Base-by-base conservation (phyloP, 2,113 vertebrate genomes). In the Heteronetta atricapilla region DNA sequence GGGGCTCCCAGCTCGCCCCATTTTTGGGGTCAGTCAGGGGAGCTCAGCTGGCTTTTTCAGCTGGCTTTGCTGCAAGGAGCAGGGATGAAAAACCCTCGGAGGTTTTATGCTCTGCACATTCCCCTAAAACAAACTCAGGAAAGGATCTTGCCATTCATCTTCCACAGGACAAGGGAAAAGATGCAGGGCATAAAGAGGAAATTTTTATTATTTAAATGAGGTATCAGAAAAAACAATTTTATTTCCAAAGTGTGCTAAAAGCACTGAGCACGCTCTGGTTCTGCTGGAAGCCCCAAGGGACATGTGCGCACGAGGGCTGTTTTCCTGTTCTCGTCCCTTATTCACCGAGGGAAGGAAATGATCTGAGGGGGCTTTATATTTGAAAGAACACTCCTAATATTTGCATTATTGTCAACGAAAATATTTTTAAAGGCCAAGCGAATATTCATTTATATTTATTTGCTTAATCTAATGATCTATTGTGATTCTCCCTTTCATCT, bases 361-460 rank as follows among this genome's bases (percentile, higher is more conserved):
- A 72, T 95, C 48, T 1, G 0, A 75, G 75, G 84, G 80, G 90
- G 79, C 50, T 97, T 95, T 95, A 72, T 96, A 86, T 96, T 95
- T 90, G 86, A 83, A 95, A 90, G 94, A 94, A n/a, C 86, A 4
- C 94, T 90, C 96, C 95, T 97, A 95, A 97, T 97, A 97, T 98
- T 95, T 91, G 76, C 97, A 80, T 96, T 85, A 86, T 68, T 62
- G 12, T 91, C 94, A 68, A 95, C 46, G 86, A 98, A 98, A 98
- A 97, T 97, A 98, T 98, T 98, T 98, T 94, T 97, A 95, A 96
- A 95, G 97, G 97, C 97, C 97, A 97, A 97, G 88, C 75, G 93
- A 90, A 92, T 91, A 96, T 97, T 97, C 96, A 94, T 97, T 98
- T 97, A 97, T 96, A 97, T 96, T 97, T 96, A 96, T 98, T 97